Evolutionary conservation across 2,888 invertebrate species (phyloP), one percentile per base, ranked within the genome.

Genomic region (Busseola fusca): DNA sequence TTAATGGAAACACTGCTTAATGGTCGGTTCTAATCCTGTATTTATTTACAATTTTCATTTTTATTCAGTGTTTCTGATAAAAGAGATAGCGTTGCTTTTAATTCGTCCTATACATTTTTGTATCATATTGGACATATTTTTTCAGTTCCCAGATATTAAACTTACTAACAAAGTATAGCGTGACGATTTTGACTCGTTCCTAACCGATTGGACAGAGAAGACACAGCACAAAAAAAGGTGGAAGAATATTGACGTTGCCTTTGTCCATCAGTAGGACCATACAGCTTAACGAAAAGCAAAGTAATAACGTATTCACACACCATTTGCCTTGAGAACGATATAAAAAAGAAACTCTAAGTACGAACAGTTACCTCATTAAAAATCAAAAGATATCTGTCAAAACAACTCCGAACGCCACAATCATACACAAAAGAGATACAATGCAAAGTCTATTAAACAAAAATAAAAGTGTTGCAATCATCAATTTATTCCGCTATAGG

Each of bases 1-100:
- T 90, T 90, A 89, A 90, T 90, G 89, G 90, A 89, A 89, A 84
- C 82, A 85, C 86, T 86, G 89, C 83, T 84, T 87, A 90, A 91
- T 88, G 90, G 88, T 83, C 82, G 87, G 88, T 89, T 89, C 90
- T 90, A 90, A 90, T 89, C 87, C 87, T 75, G 85, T 89, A 87
- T 89, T 89, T 90, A 89, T 89, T 86, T 84, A 71, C 79, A 80
- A 82, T 81, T 84, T 86, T 72, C 72, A 80, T 81, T 86, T 85
- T 81, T 79, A 85, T 83, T 79, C 37, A 79, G 77, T 76, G 78
- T 78, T 62, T 60, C 64, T 65, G 75, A 81, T 83, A 85, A 79
- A 76, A 74, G 65, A 67, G 60, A 76, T 78, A 80, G 63, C 63
- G 37, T 70, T 12, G 52, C 72, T 70, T 69, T 68, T 59, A 72